phyloP scores from a whole-genome alignment of 2,888 invertebrate genomes.

The Branchellion lobata region DNA sequence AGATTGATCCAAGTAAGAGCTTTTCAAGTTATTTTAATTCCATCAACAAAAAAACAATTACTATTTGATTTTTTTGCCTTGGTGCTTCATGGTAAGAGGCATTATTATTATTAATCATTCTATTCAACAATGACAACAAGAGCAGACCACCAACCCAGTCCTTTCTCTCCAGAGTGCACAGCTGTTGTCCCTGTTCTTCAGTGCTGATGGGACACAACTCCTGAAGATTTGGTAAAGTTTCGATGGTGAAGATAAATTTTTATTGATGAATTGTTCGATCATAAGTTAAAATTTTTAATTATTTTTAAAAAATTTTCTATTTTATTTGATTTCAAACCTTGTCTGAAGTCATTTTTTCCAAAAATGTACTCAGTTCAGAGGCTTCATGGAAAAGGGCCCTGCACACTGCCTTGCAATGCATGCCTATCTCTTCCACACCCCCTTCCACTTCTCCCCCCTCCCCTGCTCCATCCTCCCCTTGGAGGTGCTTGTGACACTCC shows the following conservation, averaged over 20 bases:
- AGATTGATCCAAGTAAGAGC: too few relatives aligned
- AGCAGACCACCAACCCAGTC: slow-evolving; percentile 4
- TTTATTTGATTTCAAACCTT: too few relatives aligned
- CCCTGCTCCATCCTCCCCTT: slow-evolving; percentile 31
- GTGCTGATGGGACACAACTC: background rate
- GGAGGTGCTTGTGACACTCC: slow-evolving; percentile 26
- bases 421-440: slow-evolving; percentile 62
- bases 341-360: slow-evolving; percentile 78
- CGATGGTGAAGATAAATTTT: too few relatives aligned
- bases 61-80: too few relatives aligned
- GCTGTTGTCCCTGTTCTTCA: background rate
- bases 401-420: slow-evolving; percentile 87
- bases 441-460: slow-evolving; percentile 39
- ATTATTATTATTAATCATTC: too few relatives aligned
- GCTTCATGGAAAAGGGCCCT: slow-evolving; percentile 88
- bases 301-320: too few relatives aligned
- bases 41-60: too few relatives aligned
- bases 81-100: too few relatives aligned
- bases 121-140: too few relatives aligned
- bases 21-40: too few relatives aligned
- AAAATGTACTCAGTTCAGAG: slow-evolving; percentile 82
- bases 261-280: too few relatives aligned
- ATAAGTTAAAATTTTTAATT: too few relatives aligned
- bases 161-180: slow-evolving; percentile 15
- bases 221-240: background rate